A percentile compares a stretch with the other conserved stretches of the same genome.
Evolutionary conservation across 2,888 invertebrate genomes (phyloP).

Genomic region (Ophion costatus): DNA sequence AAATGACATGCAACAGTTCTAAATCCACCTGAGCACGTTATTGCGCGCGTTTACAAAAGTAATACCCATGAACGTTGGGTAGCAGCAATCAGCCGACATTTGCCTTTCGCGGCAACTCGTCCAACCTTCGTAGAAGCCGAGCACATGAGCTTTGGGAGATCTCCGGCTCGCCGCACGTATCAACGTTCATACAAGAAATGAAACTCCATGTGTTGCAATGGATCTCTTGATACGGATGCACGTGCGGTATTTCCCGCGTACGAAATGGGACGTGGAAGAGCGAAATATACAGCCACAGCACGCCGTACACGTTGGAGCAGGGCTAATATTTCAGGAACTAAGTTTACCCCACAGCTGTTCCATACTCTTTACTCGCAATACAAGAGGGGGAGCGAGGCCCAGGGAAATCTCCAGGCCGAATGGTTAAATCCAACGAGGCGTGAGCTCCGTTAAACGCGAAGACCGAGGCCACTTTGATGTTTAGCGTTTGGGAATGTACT

Average conservation of each 20-base stretch:
- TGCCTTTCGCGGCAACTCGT: slow-evolving; percentile 63
- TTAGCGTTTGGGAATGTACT: slow-evolving; percentile 48
- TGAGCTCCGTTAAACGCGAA: slow-evolving; percentile 24
- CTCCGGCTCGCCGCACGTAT: slow-evolving; percentile 10
- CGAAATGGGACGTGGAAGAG: slow-evolving; percentile 25
- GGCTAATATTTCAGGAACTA: slow-evolving; percentile 28
- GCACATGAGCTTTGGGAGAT: slow-evolving; percentile 21
- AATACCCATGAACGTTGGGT: not conserved
- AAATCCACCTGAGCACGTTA: not conserved
- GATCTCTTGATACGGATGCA: slow-evolving; percentile 17
- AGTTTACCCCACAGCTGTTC: slow-evolving; percentile 47
- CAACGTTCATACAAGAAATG: slow-evolving; percentile 27
- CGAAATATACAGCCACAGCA: slow-evolving; percentile 36
- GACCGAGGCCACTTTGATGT: slow-evolving; percentile 52
- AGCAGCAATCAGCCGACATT: slow-evolving; percentile 60
- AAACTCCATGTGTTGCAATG: slow-evolving; percentile 8
- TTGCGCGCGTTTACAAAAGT: not conserved
- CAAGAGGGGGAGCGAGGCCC: not conserved
- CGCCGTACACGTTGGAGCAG: not conserved
- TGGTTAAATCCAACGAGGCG: slow-evolving; percentile 46
- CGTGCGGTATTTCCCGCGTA: slow-evolving; percentile 28
- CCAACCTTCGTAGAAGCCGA: slow-evolving; percentile 11
- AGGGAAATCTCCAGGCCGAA: slow-evolving; percentile 27
- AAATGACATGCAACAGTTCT: not conserved
- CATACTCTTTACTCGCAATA: slow-evolving; percentile 44